Base-by-base conservation (phyloP, 1,140 invertebrate species). In the Drosophila repletoides region DNA sequence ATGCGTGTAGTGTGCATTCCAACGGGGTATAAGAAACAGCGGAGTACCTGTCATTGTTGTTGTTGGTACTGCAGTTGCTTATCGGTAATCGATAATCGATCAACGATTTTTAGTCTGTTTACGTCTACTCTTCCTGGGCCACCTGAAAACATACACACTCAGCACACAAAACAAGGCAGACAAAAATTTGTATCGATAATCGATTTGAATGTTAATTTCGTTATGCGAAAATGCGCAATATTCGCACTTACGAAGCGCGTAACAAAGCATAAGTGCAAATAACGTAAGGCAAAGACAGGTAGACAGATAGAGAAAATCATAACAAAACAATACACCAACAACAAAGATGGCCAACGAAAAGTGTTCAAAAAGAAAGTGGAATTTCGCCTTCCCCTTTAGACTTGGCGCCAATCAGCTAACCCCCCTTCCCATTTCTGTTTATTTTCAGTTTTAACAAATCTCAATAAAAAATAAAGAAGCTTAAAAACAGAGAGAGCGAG, bases 1-100 rank as follows among this genome's bases (percentile, higher is more conserved):
- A 29, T 49, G 46, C 60, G 38, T 73, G 74, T 84, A 79, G 79
- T 84, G 75, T 86, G 80, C 81, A 86, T 86, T 86, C 80, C 75
- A 86, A 86, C 80, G 80, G 80, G 80, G 81, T 86, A 79, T 79
- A 73, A 72, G 51, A 58, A 61, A 55, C 52, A 69, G 64, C 71
- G 41, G 53, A 56, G 41, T 63, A 66, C 51, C 69, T 83, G 64
- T 46, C 74, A 58, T 61, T 49, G 41, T 53, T 53, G 17, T 41
- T 53, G 34, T 26, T 28, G 36, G 31, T 33, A 41, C 24, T 45
- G 33, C 49, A 29, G 46, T 59, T 48, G 64, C 28, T 45, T 70
- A 77, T 77, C 75, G 75, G 56, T 33, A 70, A 79, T 73, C 48
- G 53, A 45, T 67, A 60, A 52, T 67, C 56, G 46, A 51, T 36